phyloP scores from a whole-genome alignment of 2,888 invertebrate genomes.

The Acanthopleura granulata region DNA sequence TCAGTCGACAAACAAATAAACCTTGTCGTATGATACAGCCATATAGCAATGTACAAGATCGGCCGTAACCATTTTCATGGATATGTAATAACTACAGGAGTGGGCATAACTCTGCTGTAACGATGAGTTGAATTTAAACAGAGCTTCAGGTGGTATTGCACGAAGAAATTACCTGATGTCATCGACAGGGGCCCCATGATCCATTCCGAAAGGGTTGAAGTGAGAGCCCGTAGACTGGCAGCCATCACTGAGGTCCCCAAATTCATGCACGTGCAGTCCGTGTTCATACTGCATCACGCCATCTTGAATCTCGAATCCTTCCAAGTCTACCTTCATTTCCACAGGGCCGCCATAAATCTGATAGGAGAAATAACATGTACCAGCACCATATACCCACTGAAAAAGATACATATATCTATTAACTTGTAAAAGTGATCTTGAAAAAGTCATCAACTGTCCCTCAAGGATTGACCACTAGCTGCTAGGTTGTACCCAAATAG shows the following conservation, averaged over 20 bases:
- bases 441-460: no score
- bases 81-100: no score
- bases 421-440: no score
- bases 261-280: slow-evolving; percentile 17
- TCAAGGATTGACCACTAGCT: no score
- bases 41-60: no score
- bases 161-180: background rate
- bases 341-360: slow-evolving; percentile 9
- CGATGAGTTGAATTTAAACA: no score
- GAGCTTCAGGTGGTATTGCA: no score
- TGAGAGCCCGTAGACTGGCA: slow-evolving; percentile 13
- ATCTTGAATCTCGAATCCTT: slow-evolving; percentile 3
- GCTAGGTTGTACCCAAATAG: no score
- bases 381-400: no score
- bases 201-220: slow-evolving; percentile 9
- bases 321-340: background rate
- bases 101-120: no score
- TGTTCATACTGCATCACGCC: background rate
- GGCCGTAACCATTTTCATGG: no score
- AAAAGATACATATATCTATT: no score
- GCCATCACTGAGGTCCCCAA: slow-evolving; percentile 17
- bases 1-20: background rate
- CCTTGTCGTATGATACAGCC: background rate
- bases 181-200: background rate
- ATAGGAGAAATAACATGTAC: background rate